These are phyloP conservation scores for Megalops cyprinoides DNA, from an alignment of 2,797 vertebrate genomes.

Conservation along the genomic window DNA sequence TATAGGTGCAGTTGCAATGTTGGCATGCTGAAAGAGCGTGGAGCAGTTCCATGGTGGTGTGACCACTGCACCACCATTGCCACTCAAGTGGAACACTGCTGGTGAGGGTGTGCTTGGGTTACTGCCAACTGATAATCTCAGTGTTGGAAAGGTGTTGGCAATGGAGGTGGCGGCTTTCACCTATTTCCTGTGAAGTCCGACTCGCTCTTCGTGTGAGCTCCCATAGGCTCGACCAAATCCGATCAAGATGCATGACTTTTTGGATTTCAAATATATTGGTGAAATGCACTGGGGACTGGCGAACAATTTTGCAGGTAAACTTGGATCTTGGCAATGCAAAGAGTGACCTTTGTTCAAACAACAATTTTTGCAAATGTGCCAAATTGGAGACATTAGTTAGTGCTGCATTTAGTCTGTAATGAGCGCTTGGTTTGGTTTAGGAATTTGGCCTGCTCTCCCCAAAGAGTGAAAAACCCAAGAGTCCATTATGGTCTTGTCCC, in stretches of 20 bases:
- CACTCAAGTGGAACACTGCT: constrained; percentile 30
- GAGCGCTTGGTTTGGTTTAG: constrained; percentile 74
- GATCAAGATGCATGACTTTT: not conserved
- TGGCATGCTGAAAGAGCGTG: constrained; percentile 24
- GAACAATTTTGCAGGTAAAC: not conserved
- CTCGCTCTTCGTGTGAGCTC: not conserved
- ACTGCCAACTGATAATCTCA: not conserved
- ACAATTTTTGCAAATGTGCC: not conserved
- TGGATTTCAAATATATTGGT: not conserved
- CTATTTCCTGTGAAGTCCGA: not conserved
- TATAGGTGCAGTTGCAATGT: constrained; percentile 23
- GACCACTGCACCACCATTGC: not conserved
- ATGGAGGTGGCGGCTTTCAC: not conserved
- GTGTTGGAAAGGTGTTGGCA: not conserved
- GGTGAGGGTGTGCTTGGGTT: not conserved
- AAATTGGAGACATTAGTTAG: constrained; percentile 65
- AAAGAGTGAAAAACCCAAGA: constrained; percentile 73
- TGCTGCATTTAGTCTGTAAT: constrained; percentile 78
- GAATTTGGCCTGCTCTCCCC: constrained; percentile 68
- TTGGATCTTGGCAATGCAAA: not conserved
- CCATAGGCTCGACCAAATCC: not conserved
- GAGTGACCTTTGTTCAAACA: not conserved
- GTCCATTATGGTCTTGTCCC: constrained; percentile 68
- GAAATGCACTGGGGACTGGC: not conserved
- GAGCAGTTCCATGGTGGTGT: constrained; percentile 28